Conservation (phyloP, 2,797 vertebrate species). For the Pangasius krempfi region DNA sequence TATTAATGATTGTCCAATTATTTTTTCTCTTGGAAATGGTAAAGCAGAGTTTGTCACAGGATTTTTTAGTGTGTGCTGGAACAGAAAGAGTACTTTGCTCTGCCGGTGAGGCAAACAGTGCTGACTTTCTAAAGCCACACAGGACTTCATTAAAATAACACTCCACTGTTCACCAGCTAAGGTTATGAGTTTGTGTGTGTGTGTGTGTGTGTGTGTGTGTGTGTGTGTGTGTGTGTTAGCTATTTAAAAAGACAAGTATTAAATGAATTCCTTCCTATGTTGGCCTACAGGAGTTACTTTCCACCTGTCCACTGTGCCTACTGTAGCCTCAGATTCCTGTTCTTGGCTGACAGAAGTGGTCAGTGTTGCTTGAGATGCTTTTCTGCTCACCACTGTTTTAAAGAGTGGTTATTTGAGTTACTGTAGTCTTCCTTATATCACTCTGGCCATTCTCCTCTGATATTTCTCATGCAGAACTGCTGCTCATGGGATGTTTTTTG, state of each 20-base stretch:
- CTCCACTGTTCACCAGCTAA: neutral
- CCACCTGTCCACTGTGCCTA: neutral
- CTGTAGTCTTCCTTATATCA: neutral
- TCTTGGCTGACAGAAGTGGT: neutral
- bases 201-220: neutral
- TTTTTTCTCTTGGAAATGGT: slow-evolving; percentile 1
- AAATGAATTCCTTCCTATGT: neutral
- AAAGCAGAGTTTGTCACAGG: neutral
- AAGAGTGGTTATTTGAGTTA: neutral
- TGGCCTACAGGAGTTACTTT: neutral
- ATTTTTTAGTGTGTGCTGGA: slow-evolving; percentile 8
- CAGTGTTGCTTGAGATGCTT: neutral
- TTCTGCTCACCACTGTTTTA: neutral
- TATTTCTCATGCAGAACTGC: neutral
- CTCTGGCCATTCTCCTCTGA: no score
- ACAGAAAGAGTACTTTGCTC: slow-evolving; percentile 2
- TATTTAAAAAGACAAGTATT: neutral
- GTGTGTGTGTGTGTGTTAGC: neutral
- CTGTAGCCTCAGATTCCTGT: neutral
- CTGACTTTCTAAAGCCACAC: slow-evolving; percentile 26
- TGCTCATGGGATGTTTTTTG: neutral
- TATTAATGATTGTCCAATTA: neutral
- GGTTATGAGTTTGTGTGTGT: slow-evolving; percentile 10
- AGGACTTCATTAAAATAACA: slow-evolving; percentile 37
- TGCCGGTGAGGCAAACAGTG: slow-evolving; percentile 13